Evolutionary conservation across 2,113 vertebrate species (phyloP).

Genomic region (Cyprinodon tularosa): DNA sequence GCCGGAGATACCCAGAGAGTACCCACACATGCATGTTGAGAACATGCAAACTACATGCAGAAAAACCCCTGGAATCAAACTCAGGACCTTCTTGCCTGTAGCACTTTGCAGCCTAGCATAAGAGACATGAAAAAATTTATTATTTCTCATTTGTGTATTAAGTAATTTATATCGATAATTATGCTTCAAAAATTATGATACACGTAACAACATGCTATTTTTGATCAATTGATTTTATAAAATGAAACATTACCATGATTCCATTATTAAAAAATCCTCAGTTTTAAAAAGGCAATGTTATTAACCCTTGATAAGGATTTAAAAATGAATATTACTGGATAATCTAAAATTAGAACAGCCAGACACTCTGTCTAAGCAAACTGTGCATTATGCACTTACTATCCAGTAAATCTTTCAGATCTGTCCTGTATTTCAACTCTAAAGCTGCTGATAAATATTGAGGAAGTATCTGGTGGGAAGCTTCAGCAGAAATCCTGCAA

Average conservation of each 20-base stretch:
- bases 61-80: no score
- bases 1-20: no score
- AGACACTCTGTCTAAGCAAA: not conserved
- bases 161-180: no score
- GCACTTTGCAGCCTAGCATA: no score
- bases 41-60: no score
- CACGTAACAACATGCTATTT: no score
- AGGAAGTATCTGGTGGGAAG: constrained; percentile 27
- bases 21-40: no score
- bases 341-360: not conserved
- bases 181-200: no score
- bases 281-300: not conserved
- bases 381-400: not conserved
- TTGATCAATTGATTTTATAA: not conserved
- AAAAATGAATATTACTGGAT: not conserved
- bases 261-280: not conserved
- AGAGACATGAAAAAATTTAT: no score
- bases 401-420: constrained; percentile 28
- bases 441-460: constrained; percentile 36
- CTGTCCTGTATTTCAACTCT: constrained; percentile 16
- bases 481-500: not conserved
- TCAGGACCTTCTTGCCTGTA: no score
- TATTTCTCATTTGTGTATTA: no score
- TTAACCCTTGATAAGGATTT: not conserved
- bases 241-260: not conserved